Conservation (phyloP, 2,797 vertebrate species). For the Cottoperca gobio region DNA sequence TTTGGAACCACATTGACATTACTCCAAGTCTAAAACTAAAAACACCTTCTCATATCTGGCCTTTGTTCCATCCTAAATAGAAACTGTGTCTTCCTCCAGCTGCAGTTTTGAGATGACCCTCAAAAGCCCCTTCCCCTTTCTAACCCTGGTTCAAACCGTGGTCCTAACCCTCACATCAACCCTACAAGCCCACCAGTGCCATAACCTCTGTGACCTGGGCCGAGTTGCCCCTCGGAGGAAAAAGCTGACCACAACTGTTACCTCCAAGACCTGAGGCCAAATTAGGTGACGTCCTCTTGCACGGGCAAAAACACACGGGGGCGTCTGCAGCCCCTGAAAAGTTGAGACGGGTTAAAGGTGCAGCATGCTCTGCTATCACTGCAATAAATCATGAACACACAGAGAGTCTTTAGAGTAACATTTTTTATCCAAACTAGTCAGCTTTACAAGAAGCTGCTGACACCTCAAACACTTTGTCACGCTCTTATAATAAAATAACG, state of each 20-base stretch:
- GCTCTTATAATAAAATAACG: too few relatives aligned
- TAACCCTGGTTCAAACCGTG: constrained; percentile 18
- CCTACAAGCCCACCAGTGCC: constrained; percentile 15
- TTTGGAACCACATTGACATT: background rate
- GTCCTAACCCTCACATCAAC: constrained; percentile 43
- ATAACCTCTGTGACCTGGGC: constrained; percentile 25
- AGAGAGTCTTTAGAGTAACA: background rate
- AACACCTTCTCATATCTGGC: background rate
- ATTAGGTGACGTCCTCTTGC: background rate
- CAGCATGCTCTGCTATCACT: background rate
- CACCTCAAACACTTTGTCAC: background rate
- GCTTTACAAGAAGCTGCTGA: background rate
- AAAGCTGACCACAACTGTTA: constrained; percentile 37
- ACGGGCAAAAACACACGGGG: background rate
- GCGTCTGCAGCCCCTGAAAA: background rate
- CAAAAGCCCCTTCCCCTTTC: background rate
- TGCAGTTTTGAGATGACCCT: constrained; percentile 12
- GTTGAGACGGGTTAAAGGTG: constrained; percentile 6
- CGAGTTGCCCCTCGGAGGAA: constrained; percentile 9
- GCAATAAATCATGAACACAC: background rate
- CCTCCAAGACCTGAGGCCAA: constrained; percentile 25
- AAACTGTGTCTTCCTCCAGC: background rate
- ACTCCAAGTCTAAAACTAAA: background rate
- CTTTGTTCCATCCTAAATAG: background rate
- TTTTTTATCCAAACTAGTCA: too few relatives aligned